Percentiles rank a stretch among this genome's conserved stretches.
Evolutionary conservation across 2,888 invertebrate genomes (phyloP).

Genomic region (Spatulosminthurus flaviceps): DNA sequence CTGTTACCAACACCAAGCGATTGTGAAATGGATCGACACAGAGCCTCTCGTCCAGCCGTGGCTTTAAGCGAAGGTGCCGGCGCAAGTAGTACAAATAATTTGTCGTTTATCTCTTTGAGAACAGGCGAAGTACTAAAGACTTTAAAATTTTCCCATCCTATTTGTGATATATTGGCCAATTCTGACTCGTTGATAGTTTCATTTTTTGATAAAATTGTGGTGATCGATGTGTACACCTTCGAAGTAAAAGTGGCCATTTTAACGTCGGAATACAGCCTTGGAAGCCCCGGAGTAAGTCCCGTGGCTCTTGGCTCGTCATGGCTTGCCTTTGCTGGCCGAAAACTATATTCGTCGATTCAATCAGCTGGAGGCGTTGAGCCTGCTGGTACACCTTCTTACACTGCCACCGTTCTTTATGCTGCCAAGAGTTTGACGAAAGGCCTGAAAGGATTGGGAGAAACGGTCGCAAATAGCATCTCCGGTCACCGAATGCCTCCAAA

Average conservation of each 20-base stretch:
- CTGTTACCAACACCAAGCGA: slow-evolving; percentile 80
- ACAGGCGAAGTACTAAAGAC: slow-evolving; percentile 86
- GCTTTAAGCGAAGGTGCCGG: slow-evolving; percentile 80
- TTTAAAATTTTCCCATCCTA: slow-evolving; percentile 90
- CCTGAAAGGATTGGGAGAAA: slow-evolving; percentile 87
- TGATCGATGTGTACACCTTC: slow-evolving; percentile 87
- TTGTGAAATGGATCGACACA: slow-evolving; percentile 75
- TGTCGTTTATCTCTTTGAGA: slow-evolving; percentile 82
- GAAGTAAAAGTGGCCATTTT: slow-evolving; percentile 88
- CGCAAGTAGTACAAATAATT: slow-evolving; percentile 55
- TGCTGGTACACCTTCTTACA: slow-evolving; percentile 81
- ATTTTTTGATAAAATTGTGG: slow-evolving; percentile 88
- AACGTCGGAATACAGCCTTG: slow-evolving; percentile 72
- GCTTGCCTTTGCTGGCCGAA: slow-evolving; percentile 80
- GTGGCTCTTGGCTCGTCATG: slow-evolving; percentile 81
- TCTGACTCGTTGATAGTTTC: slow-evolving; percentile 86
- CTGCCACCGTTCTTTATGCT: slow-evolving; percentile 92
- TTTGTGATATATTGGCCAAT: slow-evolving; percentile 89
- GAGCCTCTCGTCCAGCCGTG: slow-evolving; percentile 84
- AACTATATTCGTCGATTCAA: slow-evolving; percentile 78
- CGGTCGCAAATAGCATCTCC: slow-evolving; percentile 85
- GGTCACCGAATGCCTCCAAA: slow-evolving; percentile 68
- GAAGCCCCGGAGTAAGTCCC: slow-evolving; percentile 78
- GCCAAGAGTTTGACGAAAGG: slow-evolving; percentile 94
- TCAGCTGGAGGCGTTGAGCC: slow-evolving; percentile 75